Conservation (phyloP, 92 coral and sea anemone genomes). For the Palythoa grandis region DNA sequence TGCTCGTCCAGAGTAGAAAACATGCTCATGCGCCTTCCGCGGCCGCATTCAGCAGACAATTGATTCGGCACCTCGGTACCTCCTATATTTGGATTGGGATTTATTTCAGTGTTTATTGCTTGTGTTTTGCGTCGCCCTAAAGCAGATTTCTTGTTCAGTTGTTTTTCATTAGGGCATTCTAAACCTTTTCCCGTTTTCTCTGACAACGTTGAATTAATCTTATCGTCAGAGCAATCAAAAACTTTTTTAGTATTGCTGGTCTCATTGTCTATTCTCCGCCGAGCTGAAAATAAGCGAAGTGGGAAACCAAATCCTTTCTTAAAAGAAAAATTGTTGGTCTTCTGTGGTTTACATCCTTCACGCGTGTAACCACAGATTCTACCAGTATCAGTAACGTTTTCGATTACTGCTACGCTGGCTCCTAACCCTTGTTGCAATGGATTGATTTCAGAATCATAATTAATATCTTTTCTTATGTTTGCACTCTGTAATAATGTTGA, state of each 20-base stretch:
- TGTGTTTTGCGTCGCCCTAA: slow-evolving; percentile 17
- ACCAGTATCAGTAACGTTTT: background rate
- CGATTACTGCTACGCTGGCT: background rate
- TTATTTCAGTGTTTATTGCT: background rate
- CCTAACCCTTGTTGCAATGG: background rate
- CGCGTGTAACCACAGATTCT: background rate
- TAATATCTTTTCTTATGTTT: background rate
- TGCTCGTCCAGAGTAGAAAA: slow-evolving; percentile 47
- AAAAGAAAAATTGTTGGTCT: background rate
- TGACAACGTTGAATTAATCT: background rate
- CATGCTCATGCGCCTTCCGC: slow-evolving; percentile 49
- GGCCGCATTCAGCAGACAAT: background rate
- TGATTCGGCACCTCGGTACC: background rate
- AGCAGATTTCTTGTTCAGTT: slow-evolving; percentile 49
- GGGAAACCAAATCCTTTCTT: background rate
- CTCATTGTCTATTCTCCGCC: background rate
- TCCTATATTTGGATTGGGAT: background rate
- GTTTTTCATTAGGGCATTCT: background rate
- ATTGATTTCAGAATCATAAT: background rate
- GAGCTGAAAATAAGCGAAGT: slow-evolving; percentile 23
- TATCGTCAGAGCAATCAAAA: background rate
- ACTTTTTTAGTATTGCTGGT: background rate
- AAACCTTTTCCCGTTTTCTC: background rate
- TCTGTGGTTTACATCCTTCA: background rate
- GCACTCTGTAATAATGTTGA: background rate